phyloP scores from a whole-genome alignment of 2,888 invertebrate species.

The Cantharis rustica region DNA sequence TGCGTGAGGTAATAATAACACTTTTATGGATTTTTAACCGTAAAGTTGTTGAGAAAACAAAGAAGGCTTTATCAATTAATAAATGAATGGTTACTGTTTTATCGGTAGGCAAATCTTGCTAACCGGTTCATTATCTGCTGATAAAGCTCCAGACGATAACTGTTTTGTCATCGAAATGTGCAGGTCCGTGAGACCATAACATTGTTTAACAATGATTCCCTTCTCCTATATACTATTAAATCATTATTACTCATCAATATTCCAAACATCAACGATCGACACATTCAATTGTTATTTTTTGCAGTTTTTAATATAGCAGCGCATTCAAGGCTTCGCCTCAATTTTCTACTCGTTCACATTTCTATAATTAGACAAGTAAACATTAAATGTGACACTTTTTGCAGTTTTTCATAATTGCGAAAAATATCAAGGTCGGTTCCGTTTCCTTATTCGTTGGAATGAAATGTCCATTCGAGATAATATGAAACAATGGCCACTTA shows the following conservation, averaged over 20 bases:
- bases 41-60: neutral
- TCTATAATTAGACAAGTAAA: neutral
- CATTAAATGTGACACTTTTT: neutral
- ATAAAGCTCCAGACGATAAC: constrained; percentile 2
- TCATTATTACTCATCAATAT: constrained; percentile 11
- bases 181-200: constrained; percentile 11
- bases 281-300: neutral
- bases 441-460: neutral
- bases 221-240: neutral
- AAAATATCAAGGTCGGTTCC: neutral
- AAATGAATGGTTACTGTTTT: neutral
- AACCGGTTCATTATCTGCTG: constrained; percentile 11
- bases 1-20: neutral
- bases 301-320: neutral
- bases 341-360: neutral
- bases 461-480: too few relatives aligned
- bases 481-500: neutral
- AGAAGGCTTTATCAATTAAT: neutral
- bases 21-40: neutral
- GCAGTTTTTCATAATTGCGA: neutral
- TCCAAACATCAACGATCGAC: neutral
- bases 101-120: neutral
- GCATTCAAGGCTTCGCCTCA: neutral
- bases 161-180: constrained; percentile 2
- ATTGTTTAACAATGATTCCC: constrained; percentile 20